These are phyloP conservation scores for Chelidonichthys spinosus DNA, from an alignment of 2,797 vertebrate genomes.

Conservation along the genomic window DNA sequence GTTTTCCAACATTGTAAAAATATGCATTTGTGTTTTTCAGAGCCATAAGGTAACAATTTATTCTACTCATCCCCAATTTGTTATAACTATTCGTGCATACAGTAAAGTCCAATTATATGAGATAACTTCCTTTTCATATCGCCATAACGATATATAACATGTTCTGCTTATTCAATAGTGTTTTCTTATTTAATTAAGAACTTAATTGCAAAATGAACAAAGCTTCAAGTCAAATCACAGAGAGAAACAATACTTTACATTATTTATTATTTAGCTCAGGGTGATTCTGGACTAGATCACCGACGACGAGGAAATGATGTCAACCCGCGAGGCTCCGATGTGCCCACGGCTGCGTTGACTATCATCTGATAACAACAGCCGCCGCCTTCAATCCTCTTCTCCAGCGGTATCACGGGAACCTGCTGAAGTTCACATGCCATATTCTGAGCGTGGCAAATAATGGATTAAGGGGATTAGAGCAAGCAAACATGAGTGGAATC, in stretches of 20 bases:
- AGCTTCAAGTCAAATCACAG: too few species aligned
- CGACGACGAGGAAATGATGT: constrained; percentile 60
- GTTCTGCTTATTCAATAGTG: too few species aligned
- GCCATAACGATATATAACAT: too few species aligned
- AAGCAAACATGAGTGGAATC: constrained; percentile 72
- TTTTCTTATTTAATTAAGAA: too few species aligned
- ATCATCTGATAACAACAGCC: constrained; percentile 69
- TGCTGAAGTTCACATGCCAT: constrained; percentile 67
- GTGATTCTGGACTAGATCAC: constrained; percentile 49
- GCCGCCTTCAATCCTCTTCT: constrained; percentile 47
- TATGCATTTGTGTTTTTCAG: constrained; percentile 18
- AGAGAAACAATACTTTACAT: too few species aligned
- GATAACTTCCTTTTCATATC: too few species aligned
- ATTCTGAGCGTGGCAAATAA: constrained; percentile 73
- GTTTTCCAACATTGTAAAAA: constrained; percentile 22
- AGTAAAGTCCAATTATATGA: not conserved
- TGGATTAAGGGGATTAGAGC: constrained; percentile 78
- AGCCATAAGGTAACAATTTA: not conserved
- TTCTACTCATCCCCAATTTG: not conserved
- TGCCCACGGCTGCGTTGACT: constrained; percentile 47
- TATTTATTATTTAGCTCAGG: constrained; percentile 1
- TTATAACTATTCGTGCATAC: not conserved
- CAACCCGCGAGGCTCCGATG: constrained; percentile 45
- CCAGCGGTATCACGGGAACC: constrained; percentile 57
- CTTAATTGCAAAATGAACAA: too few species aligned